Evolutionary conservation across 2,888 invertebrate genomes (phyloP), one percentile per base, ranked within the genome.

Genomic region (Platycheirus albimanus): DNA sequence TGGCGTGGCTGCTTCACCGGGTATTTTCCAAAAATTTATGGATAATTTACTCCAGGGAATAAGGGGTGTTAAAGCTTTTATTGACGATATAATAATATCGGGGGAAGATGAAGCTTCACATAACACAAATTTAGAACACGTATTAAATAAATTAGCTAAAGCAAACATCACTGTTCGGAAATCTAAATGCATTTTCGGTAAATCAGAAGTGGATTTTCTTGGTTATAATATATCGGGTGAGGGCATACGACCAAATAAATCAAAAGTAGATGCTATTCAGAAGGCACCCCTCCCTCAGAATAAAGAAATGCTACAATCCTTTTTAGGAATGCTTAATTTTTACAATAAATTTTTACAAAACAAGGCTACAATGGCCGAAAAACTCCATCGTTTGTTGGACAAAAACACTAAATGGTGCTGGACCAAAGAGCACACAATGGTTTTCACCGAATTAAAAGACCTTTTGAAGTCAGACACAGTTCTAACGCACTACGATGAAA

Each of bases 1-100:
- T n/a, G n/a, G n/a, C n/a, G n/a, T n/a, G n/a, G n/a, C n/a, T 20
- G 70, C 56, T 19, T 8, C 70, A 24, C 70, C 70, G 10, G 45
- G 36, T 28, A 61, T 63, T 61, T 72, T 72, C 28, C 61, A 63
- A 52, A 72, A 63, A 43, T 33, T 19, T 20, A 63, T 63, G 43
- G 51, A 61, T 24, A 70, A 61, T 20, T 51, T 72, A 10, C 15
- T 58, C 36, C 41, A 38, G 49, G n/a, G n/a, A n/a, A n/a, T n/a
- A n/a, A n/a, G n/a, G 61, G 30, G 51, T 6, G 61, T 71, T 6
- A 69, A 69, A 19, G 13, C 7, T 1, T 70, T 15, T 52, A 30
- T 63, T 13, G 63, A 70, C 19, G 70, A 70, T 4, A 70, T n/a
- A n/a, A n/a, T n/a, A n/a, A n/a, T n/a, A n/a, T n/a, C n/a, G n/a